Base-by-base conservation (phyloP, 2,888 invertebrate species). In the Phortica magna region DNA sequence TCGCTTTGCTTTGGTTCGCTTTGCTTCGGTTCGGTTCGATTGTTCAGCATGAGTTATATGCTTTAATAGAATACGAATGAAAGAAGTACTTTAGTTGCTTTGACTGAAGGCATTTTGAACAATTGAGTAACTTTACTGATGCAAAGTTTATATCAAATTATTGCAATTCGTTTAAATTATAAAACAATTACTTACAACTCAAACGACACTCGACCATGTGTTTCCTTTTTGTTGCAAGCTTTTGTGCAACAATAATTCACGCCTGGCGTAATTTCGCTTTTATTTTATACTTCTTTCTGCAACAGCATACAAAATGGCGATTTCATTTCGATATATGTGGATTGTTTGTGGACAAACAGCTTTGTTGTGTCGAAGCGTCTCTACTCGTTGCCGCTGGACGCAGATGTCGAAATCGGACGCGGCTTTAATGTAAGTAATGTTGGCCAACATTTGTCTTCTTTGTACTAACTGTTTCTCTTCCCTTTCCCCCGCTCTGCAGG, bases 341-440 rank as follows among this genome's bases (percentile, higher is more conserved):
- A 92, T 84, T 92, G 92, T 81, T 82, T 85, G 82, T 92, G 92
- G 92, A 90, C 91, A 81, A 92, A 91, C 83, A 92, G 92, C 84
- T 92, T 91, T 84, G 91, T 92, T 80, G 91, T 92, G 75, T 91
- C 92, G 77, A 92, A 91, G 83, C 91, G 91, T 72, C 85, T 92
- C 74, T 90, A 90, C 80, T 89, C 91, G 75, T 81, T 92, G 83
- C 92, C 92, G 31, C 78, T 87, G 80, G 88, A 89, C 74, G 91
- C 91, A 73, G 91, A 91, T 81, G 89, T 91, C 76, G 91, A 91
- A 88, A 90, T 92, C 82, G 91, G 91, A 83, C 89, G 90, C 75
- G 91, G 89, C 77, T 92, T 91, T 84, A 90, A 89, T 87, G 91
- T 92, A 88, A 91, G 91, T 91, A 88, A 78, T 75, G 82, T 78